Base-by-base conservation (phyloP, 2,888 invertebrate species). In the Sericinus montela region DNA sequence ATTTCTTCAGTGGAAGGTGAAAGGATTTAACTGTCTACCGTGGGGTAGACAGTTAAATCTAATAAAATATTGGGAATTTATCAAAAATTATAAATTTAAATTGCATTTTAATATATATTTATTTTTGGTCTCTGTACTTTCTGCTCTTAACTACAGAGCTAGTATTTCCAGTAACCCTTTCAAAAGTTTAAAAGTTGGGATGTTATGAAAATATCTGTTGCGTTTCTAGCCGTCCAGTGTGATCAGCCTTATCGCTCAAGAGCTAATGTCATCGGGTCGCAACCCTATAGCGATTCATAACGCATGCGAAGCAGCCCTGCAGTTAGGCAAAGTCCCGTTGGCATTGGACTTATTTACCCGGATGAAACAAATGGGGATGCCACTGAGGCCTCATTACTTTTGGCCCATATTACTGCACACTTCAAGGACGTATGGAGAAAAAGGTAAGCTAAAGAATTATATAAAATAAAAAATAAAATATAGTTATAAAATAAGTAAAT, bases 361-460 rank as follows among this genome's bases (percentile, higher is more conserved):
- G 5, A 88, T 90, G 84, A 77, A 83, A 42, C 71, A 77, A 14
- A 45, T 79, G 0, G 78, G 78, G 0, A 59, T 88, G 55, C 71
- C 80, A 0, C 11, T 91, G 3, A 80, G 92, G 11, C 84, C 92
- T 0, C 93, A 93, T 58, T 93, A 91, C 65, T 93, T 93, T 65
- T 93, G 93, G 93, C 92, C 93, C 0, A 70, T 93, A 43, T 51
- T 93, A 38, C 42, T 92, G 14, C 76, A 88, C 1, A 79, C 76
- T 7, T 82, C 87, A 0, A 81, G 78, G 40, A 73, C 69, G 15
- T 76, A 83, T 46, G 92, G 92, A 0, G 92, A 93, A 55, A 79
- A 75, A 64, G 90, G 90, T 90, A 62, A 42, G 54, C 45, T 4
- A 11, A 29, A 19, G 5, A 19, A 5, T 3, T 3, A 19, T 19